Base-by-base conservation (phyloP, 2,888 invertebrate genomes). In the Heliconius ismenius region DNA sequence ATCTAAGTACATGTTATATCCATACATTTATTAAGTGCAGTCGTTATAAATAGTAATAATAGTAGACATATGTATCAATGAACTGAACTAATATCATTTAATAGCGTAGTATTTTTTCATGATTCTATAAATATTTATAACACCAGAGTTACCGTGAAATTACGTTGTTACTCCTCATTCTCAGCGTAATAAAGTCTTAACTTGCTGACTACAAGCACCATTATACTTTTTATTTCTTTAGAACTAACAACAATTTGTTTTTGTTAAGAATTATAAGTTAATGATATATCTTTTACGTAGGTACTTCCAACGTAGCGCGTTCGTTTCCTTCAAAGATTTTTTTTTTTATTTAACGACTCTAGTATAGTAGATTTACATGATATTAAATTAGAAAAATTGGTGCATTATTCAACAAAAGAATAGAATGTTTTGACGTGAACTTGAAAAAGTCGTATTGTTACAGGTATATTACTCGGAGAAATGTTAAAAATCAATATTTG, bases 111-210 rank as follows among this genome's bases (percentile, higher is more conserved):
- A 36, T 28, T 54, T 70, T 36, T 70, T 24, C 13, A 72, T 72
- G n/a, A 60, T n/a, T 72, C 36, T 72, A 36, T 36, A 72, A 58
- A 58, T 72, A 72, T 72, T 69, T 69, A 69, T 36, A 36, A 13
- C 69, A 32, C 49, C n/a, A 28, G 13, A 21, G 36, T 60, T 36
- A 58, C 36, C 4, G 54, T 32, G 32, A 36, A 72, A 72, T 60
- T 58, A 60, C n/a, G n/a, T 60, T 24, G 36, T 72, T 72, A 24
- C 58, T 60, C n/a, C 36, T 60, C 32, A 72, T 60, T 60, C n/a
- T 58, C 60, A 13, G 11, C 13, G 36, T 60, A 60, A 24, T 58
- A 36, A 58, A 72, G 58, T 4, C 18, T 49, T 49, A 11, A 69
- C 28, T 28, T 69, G 49, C 49, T 69, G 9, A 11, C 69, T 58